A percentile compares a stretch with the other conserved stretches of the same genome.
Evolutionary conservation across 2,113 vertebrate species (phyloP).

Genomic region (Ammodytes dubius): DNA sequence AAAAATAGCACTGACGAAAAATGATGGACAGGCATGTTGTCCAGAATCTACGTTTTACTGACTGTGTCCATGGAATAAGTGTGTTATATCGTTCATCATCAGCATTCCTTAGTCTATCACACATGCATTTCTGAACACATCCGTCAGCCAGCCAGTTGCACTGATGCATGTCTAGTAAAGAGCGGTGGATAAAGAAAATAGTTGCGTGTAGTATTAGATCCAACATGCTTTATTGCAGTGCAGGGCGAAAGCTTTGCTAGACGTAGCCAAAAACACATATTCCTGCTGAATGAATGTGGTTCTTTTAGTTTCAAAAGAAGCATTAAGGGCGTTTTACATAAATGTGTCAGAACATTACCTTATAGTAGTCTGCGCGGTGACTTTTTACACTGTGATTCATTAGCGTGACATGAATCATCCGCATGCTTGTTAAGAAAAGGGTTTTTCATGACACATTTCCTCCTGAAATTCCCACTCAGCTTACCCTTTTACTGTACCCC

Average conservation of each 20-base stretch:
- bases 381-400: conserved; percentile 69
- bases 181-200: conserved; percentile 53
- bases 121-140: conserved; percentile 18
- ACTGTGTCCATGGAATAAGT: not conserved
- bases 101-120: conserved; percentile 18
- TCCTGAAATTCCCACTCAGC: conserved; percentile 67
- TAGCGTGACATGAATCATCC: conserved; percentile 69
- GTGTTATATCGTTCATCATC: not conserved
- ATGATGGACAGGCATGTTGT: not conserved
- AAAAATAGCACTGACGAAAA: not conserved
- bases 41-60: not conserved
- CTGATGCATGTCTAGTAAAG: conserved; percentile 54
- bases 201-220: conserved; percentile 35
- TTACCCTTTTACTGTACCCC: conserved; percentile 57
- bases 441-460: conserved; percentile 79
- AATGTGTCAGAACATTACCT: conserved; percentile 60
- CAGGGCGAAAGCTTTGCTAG: conserved; percentile 35
- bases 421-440: conserved; percentile 67
- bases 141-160: conserved; percentile 31
- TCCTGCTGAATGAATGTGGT: conserved; percentile 56
- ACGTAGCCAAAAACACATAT: conserved; percentile 56
- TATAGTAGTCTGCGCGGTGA: conserved; percentile 43
- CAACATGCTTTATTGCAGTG: conserved; percentile 64
- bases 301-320: conserved; percentile 60
- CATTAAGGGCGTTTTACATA: conserved; percentile 57